Conservation (phyloP, 2,113 vertebrate genomes). For the Promerops cafer region DNA sequence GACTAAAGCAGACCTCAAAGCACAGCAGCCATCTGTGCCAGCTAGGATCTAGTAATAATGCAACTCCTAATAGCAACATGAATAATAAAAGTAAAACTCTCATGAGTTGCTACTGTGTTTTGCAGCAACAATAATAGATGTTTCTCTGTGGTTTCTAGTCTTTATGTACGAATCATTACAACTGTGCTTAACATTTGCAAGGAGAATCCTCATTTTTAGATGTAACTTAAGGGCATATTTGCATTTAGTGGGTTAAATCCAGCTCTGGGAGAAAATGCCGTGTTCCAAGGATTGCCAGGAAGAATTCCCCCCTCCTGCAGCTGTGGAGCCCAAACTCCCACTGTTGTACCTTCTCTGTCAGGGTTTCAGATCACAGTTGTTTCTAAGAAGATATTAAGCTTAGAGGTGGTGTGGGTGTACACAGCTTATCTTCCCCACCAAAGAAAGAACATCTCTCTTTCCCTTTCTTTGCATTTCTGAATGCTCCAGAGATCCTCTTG, state of each 20-base stretch:
- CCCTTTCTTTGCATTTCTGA: not conserved
- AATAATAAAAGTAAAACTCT: conserved; percentile 67
- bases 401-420: not conserved
- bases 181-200: conserved; percentile 43
- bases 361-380: not conserved
- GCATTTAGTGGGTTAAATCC: not conserved
- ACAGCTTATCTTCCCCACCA: not conserved
- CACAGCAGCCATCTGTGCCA: conserved; percentile 60
- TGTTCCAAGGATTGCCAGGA: not conserved
- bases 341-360: not conserved
- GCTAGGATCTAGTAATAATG: conserved; percentile 62
- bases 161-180: conserved; percentile 59
- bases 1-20: conserved; percentile 62
- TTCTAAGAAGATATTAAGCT: not conserved
- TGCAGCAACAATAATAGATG: conserved; percentile 42
- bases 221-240: not conserved
- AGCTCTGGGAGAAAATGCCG: not conserved
- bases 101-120: conserved; percentile 27
- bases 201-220: not conserved
- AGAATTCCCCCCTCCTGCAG: not conserved
- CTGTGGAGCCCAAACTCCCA: not conserved
- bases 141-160: conserved; percentile 55
- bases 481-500: not conserved
- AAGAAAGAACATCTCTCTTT: not conserved
- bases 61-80: conserved; percentile 57